Base-by-base conservation (phyloP, 2,888 invertebrate species). In the Philereme vetulata region DNA sequence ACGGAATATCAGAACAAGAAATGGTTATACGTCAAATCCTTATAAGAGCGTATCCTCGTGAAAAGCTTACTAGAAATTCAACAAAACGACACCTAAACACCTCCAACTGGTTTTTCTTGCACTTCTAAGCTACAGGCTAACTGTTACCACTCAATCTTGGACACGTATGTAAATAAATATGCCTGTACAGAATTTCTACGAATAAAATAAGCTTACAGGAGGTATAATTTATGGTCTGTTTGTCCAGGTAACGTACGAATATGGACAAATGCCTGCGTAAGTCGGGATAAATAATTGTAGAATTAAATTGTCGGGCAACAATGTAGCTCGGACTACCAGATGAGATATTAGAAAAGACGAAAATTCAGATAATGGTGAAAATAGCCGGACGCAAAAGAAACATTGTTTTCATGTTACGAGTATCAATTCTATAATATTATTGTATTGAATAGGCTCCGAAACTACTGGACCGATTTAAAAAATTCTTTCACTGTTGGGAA, bases 301-400 rank as follows among this genome's bases (percentile, higher is more conserved):
- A 62, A 68, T 68, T 68, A 66, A 66, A 66, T 56, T 60, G 62
- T 66, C 66, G 53, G 40, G 57, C 61, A 51, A 63, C 64, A 61
- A 51, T 64, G 64, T 66, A 50, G 48, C n/a, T 52, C 4, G 11
- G 38, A 50, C 40, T 34, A 32, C 38, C 21, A 33, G 10, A 21
- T 46, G 32, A 48, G 40, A n/a, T 11, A 40, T 34, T 4, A 32
- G 11, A 35, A 47, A 10, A 10, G 47, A 8, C n/a, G 43, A 4
- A 35, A 10, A 33, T 36, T 36, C n/a, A 0, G 21, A 4, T 45
- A 0, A 2, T 46, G n/a, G 33, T 5, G n/a, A 33, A 45, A 42
- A n/a, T 4, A 34, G 46, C 46, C 21, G 44, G 44, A 44, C 44
- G 21, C 21, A 21, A 21, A 21, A 21, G 21, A 21, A 1, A 21